Conservation (phyloP, 2,888 invertebrate species). For the Nasonia oneida region DNA sequence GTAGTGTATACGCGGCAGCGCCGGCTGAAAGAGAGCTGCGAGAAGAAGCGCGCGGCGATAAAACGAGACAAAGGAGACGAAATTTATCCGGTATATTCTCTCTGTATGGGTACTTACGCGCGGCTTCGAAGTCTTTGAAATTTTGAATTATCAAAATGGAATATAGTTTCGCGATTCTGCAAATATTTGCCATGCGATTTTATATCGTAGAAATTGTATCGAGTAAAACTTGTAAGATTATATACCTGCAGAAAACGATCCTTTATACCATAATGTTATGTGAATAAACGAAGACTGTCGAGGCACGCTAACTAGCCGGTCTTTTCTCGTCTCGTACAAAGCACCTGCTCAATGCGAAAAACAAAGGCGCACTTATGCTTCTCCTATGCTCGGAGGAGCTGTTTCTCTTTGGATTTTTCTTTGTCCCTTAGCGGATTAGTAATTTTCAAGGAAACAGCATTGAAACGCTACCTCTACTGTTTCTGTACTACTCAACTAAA, state of each 20-base stretch:
- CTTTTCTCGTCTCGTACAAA: constrained; percentile 28
- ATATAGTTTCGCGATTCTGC: no score
- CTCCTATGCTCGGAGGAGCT: background rate
- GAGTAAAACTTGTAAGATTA: no score
- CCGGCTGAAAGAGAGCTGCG: background rate
- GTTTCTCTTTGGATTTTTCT: background rate
- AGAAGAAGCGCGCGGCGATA: background rate
- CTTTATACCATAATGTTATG: background rate
- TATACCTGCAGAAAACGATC: background rate
- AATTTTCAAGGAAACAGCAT: background rate
- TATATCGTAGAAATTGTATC: no score
- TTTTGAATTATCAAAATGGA: no score
- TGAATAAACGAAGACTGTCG: background rate
- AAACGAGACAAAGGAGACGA: constrained; percentile 1
- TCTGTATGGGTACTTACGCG: background rate
- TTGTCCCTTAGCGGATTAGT: background rate
- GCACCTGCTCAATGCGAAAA: constrained; percentile 29
- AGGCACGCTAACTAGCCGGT: constrained; percentile 39
- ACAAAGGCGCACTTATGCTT: constrained; percentile 34
- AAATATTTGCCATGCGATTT: no score
- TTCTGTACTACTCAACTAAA: no score
- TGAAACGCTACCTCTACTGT: background rate
- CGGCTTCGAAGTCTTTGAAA: background rate
- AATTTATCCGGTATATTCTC: background rate
- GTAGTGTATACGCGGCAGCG: background rate